Conservation (phyloP, 1,140 invertebrate species). For the Ruditapes philippinarum region DNA sequence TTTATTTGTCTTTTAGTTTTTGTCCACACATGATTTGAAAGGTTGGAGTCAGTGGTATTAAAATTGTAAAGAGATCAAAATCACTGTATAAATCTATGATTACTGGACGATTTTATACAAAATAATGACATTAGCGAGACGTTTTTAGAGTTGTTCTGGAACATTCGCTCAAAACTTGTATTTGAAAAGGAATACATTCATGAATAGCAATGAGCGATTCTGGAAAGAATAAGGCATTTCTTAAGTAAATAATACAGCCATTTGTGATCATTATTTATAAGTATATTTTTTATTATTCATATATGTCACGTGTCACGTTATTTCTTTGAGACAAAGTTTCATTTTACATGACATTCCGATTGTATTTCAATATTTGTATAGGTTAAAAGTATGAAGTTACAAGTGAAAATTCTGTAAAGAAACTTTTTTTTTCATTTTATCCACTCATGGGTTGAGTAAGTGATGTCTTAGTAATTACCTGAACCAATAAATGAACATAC, state of each 20-base stretch:
- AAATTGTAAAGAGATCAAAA: no score
- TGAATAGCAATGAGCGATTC: background rate
- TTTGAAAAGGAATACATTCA: background rate
- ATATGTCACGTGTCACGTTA: background rate
- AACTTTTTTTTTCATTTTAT: no score
- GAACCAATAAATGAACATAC: no score
- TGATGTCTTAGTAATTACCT: no score
- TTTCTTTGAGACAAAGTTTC: background rate
- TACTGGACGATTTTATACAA: background rate
- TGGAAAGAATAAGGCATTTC: background rate
- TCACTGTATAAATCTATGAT: background rate
- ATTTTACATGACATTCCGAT: no score
- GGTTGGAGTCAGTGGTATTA: no score
- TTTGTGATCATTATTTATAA: background rate
- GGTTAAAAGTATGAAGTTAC: no score
- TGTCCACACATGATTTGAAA: no score
- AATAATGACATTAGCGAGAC: background rate
- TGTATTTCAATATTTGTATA: no score
- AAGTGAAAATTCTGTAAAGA: no score
- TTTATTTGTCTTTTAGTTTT: background rate
- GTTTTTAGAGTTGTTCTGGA: background rate
- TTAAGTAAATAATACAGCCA: background rate
- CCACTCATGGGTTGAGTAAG: no score
- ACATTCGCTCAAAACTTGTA: background rate
- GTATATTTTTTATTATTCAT: background rate